Evolutionary conservation across 2,888 invertebrate genomes (phyloP), one percentile per base, ranked within the genome.

Genomic region (Drosophila kokeensis): DNA sequence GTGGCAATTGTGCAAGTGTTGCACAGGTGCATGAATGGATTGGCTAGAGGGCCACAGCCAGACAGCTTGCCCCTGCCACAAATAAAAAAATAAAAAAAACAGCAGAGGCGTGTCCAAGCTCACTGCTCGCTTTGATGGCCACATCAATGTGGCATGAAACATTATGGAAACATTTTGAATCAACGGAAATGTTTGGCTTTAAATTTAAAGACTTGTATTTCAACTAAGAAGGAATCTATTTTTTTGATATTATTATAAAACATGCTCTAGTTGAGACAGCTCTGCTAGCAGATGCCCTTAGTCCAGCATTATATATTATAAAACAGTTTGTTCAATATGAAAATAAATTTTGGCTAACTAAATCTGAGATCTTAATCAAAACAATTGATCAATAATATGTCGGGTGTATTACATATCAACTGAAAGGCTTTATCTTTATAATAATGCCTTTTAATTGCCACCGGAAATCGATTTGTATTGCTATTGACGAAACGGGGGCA

Each of bases 131-230:
- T 61, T 71, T 62, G 59, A 60, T 45, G 54, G 32, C 21, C 50
- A 45, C 38, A 59, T 55, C 76, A 61, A 60, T 62, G 45, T 49
- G 54, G 63, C 50, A 75, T 72, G 76, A 21, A 70, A 69, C 66
- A 53, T 29, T 21, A 15, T 59, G 13, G 34, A n/a, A 67, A 8
- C 45, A 13, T 54, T 30, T 67, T n/a, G 13, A 24, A 27, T 24
- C 36, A 38, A 38, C 27, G 27, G 45, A 24, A 45, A 66, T 21
- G 65, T 40, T 5, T 65, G 29, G 6, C 11, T 11, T n/a, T 0
- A 5, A 49, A 29, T 29, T 24, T 21, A 7, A 45, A n/a, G 21
- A 7, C 21, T 42, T 42, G 21, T 7, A 21, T 2, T 21, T 21
- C 21, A 45, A 13, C 45, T 15, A 8, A 7, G 0, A 8, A 24